These are phyloP conservation scores for Aphodius sticticus DNA, from an alignment of 2,888 invertebrate genomes.

Conservation along the genomic window DNA sequence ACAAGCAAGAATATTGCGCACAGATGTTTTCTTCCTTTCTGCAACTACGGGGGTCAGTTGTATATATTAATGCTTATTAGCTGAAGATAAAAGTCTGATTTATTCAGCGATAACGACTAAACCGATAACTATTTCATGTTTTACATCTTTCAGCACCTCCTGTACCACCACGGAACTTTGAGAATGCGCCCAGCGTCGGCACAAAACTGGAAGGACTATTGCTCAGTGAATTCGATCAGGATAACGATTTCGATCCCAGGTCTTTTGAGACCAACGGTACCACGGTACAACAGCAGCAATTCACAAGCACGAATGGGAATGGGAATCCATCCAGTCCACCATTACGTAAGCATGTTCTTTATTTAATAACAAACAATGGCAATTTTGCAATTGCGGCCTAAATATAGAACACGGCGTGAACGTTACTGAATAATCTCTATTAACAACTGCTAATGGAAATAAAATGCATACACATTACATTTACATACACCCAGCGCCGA, in stretches of 20 bases:
- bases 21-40: too few species aligned
- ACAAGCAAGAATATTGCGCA: too few species aligned
- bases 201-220: slow-evolving; percentile 80
- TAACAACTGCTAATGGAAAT: too few species aligned
- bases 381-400: neutral
- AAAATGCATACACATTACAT: neutral
- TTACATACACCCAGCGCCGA: too few species aligned
- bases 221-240: slow-evolving; percentile 82
- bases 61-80: too few species aligned
- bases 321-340: slow-evolving; percentile 64
- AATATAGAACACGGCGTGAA: neutral
- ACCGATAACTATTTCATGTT: too few species aligned
- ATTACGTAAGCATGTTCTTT: slow-evolving; percentile 66
- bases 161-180: slow-evolving; percentile 62
- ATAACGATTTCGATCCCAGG: slow-evolving; percentile 86
- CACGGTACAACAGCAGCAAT: slow-evolving; percentile 49
- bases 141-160: slow-evolving; percentile 56
- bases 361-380: neutral
- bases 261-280: slow-evolving; percentile 73
- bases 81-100: too few species aligned
- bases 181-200: slow-evolving; percentile 68
- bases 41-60: too few species aligned
- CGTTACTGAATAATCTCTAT: too few species aligned
- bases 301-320: slow-evolving; percentile 52
- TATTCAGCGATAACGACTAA: neutral